Percentiles rank a stretch among this genome's conserved stretches.
Evolutionary conservation across 2,888 invertebrate species (phyloP).

Genomic region (Dolomedes plantarius): DNA sequence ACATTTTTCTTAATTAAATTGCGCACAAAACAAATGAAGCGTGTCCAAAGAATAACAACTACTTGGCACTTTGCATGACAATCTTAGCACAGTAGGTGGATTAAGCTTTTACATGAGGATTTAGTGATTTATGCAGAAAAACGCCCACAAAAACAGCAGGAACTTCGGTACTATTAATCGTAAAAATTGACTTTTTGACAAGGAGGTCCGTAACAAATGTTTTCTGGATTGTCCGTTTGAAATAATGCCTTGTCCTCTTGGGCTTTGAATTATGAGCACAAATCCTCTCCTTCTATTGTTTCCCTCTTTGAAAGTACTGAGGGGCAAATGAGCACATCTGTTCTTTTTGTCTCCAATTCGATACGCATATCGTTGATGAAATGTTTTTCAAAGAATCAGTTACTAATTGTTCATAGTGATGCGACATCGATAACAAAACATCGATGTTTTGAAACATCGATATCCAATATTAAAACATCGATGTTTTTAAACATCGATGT

Average conservation of each 20-base stretch:
- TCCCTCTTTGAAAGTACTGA: too few species aligned
- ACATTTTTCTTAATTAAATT: background rate
- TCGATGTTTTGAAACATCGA: too few species aligned
- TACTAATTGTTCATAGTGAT: too few species aligned
- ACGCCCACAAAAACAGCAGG: background rate
- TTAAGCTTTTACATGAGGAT: background rate
- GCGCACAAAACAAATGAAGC: background rate
- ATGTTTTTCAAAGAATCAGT: too few species aligned
- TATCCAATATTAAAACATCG: too few species aligned
- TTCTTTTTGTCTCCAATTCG: too few species aligned
- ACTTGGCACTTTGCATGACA: background rate
- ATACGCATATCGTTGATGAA: too few species aligned
- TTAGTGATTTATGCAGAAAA: background rate
- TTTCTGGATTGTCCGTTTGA: background rate
- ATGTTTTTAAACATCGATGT: too few species aligned
- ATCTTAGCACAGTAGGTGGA: background rate
- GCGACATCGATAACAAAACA: too few species aligned
- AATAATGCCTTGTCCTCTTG: background rate
- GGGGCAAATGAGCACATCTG: too few species aligned
- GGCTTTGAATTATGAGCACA: background rate
- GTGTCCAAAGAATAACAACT: conserved; percentile 7
- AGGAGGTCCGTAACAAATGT: background rate
- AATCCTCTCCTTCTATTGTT: too few species aligned
- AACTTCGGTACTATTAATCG: background rate
- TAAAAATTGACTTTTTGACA: background rate